phyloP scores from a whole-genome alignment of 2,797 vertebrate species.

The Setipinna tenuifilis region DNA sequence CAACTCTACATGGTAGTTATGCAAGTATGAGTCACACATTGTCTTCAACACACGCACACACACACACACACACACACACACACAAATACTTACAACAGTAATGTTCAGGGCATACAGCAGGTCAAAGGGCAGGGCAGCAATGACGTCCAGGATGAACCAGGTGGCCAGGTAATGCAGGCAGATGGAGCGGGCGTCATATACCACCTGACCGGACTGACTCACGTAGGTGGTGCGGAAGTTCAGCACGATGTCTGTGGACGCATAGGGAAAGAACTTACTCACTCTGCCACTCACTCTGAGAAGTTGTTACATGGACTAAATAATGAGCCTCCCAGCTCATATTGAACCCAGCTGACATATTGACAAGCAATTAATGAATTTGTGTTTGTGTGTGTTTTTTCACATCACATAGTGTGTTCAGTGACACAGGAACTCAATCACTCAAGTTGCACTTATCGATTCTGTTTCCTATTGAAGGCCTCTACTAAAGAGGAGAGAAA shows the following conservation, averaged over 20 bases:
- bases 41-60: too few species aligned
- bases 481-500: neutral
- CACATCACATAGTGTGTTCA: neutral
- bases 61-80: neutral
- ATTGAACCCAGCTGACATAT: neutral
- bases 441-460: neutral
- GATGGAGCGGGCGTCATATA: slow-evolving; percentile 90
- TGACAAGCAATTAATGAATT: neutral
- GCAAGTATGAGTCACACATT: too few species aligned
- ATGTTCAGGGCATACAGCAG: slow-evolving; percentile 94
- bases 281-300: neutral
- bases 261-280: neutral
- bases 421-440: neutral
- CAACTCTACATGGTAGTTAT: too few species aligned
- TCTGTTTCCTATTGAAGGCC: neutral
- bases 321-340: neutral
- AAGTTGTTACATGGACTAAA: neutral
- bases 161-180: slow-evolving; percentile 93
- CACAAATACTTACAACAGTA: slow-evolving; percentile 85
- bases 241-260: slow-evolving; percentile 86
- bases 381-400: neutral
- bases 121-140: slow-evolving; percentile 94
- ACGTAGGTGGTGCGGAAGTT: slow-evolving; percentile 96
- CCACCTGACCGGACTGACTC: slow-evolving; percentile 92
- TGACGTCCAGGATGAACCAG: slow-evolving; percentile 95